Base-by-base conservation (phyloP, 2,888 invertebrate genomes). In the Zhuqinia jingwanae region DNA sequence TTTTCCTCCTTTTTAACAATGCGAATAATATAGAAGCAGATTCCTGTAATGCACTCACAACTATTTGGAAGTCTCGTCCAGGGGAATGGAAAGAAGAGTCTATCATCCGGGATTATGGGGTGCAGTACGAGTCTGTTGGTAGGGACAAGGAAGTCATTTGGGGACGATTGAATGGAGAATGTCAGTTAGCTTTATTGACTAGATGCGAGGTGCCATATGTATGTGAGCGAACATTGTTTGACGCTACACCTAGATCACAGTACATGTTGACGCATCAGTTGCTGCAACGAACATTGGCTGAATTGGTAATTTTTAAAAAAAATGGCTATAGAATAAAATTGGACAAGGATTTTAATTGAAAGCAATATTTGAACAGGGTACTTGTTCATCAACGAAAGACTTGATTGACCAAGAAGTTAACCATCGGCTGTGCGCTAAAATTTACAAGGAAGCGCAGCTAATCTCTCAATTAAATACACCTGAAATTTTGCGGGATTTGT, bases 361-460 rank as follows among this genome's bases (percentile, higher is more conserved):
- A n/a, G n/a, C n/a, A n/a, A n/a, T n/a, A n/a, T n/a, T n/a, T n/a
- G n/a, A n/a, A n/a, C 15, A 27, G 60, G 60, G 10, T 15, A 47
- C 17, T 25, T 60, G 73, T 47, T 6, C 25, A 50, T 20, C 25
- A 6, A 17, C 25, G 2, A 47, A 63, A 25, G 17, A 45, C 10
- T 63, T 63, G 10, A 20, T 47, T 45, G 63, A 78, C 22, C 45
- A n/a, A 8, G 78, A 63, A 30, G 25, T 78, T 0, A 63, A 77
- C 13, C 58, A 84, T 27, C 36, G 20, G 2, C 50, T 89, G n/a
- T 89, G 89, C 65, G 76, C 70, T 2, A 75, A 87, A 73, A 87
- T 88, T 27, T 89, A 70, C 42, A 45, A 47, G 13, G 88, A 89
- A 83, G 84, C 89, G n/a, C 83, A 89, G 17, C 50, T 47, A 27